phyloP scores from a whole-genome alignment of 2,113 vertebrate species.

The Phalacrocorax aristotelis region DNA sequence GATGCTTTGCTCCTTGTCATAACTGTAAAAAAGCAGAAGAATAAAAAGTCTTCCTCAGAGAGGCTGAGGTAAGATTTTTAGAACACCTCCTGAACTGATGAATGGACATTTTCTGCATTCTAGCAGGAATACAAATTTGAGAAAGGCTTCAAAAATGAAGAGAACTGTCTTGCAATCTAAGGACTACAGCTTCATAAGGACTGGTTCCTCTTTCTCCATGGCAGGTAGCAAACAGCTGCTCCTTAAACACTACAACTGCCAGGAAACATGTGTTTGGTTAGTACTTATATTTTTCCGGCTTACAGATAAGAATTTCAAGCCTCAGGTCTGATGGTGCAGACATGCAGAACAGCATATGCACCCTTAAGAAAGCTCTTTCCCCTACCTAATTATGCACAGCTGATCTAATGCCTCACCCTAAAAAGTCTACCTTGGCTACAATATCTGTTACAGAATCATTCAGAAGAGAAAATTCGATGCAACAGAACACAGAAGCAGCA shows the following conservation, averaged over 20 bases:
- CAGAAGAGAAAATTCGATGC: not conserved
- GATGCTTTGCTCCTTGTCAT: not conserved
- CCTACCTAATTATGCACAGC: not conserved
- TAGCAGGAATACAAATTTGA: not conserved
- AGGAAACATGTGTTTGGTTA: not conserved
- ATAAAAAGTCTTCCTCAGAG: not conserved
- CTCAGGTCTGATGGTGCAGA: not conserved
- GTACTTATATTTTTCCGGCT: not conserved
- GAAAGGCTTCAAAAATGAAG: not conserved
- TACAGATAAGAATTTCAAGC: not conserved
- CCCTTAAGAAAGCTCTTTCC: not conserved
- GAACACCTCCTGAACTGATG: not conserved
- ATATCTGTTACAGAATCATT: not conserved
- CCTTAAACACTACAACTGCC: not conserved
- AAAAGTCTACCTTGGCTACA: not conserved
- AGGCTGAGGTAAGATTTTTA: not conserved
- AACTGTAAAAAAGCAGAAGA: not conserved
- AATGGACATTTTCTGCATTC: not conserved
- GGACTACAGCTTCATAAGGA: not conserved
- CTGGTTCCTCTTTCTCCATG: not conserved
- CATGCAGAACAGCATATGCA: fast-evolving
- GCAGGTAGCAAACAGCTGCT: not conserved
- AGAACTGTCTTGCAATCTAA: not conserved
- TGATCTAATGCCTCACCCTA: not conserved
- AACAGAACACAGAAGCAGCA: not conserved